phyloP scores from a whole-genome alignment of 2,797 vertebrate genomes.

The Acestrorhynchus altus region DNA sequence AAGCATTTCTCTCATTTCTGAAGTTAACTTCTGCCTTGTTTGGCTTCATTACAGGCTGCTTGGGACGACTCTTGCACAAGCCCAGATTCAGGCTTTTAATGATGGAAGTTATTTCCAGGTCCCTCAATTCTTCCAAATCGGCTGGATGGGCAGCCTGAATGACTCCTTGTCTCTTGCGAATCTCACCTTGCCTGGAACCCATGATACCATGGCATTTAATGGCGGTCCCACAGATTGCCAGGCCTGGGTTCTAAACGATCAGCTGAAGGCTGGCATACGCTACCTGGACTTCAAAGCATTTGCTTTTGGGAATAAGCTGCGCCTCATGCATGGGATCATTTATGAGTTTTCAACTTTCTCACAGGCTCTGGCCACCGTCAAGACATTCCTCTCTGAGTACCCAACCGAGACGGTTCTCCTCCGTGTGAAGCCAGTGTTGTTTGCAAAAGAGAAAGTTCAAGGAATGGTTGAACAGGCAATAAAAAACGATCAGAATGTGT shows the following conservation, averaged over 20 bases:
- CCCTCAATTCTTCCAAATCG: constrained; percentile 54
- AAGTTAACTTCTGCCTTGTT: not conserved
- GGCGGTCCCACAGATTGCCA: constrained; percentile 64
- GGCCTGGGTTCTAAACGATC: constrained; percentile 59
- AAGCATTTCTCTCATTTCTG: too few species aligned
- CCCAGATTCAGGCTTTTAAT: constrained; percentile 60
- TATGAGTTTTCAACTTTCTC: constrained; percentile 58
- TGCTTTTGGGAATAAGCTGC: constrained; percentile 50
- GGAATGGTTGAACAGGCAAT: constrained; percentile 55
- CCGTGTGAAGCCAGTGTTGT: constrained; percentile 54
- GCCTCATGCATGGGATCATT: constrained; percentile 58
- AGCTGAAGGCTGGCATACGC: constrained; percentile 69
- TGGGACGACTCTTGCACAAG: not conserved
- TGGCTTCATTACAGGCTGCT: not conserved
- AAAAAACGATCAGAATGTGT: constrained; percentile 45
- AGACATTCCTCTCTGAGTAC: constrained; percentile 60
- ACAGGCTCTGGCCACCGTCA: constrained; percentile 57
- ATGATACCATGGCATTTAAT: constrained; percentile 64
- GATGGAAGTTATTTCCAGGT: constrained; percentile 53
- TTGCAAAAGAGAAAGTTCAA: constrained; percentile 51
- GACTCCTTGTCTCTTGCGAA: constrained; percentile 57
- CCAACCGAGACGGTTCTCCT: constrained; percentile 60
- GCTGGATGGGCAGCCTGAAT: constrained; percentile 65
- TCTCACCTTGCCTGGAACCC: constrained; percentile 66
- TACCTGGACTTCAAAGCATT: constrained; percentile 70